Evolutionary conservation across 2,797 vertebrate genomes (phyloP).

Genomic region (Oreonectes daqikongensis): DNA sequence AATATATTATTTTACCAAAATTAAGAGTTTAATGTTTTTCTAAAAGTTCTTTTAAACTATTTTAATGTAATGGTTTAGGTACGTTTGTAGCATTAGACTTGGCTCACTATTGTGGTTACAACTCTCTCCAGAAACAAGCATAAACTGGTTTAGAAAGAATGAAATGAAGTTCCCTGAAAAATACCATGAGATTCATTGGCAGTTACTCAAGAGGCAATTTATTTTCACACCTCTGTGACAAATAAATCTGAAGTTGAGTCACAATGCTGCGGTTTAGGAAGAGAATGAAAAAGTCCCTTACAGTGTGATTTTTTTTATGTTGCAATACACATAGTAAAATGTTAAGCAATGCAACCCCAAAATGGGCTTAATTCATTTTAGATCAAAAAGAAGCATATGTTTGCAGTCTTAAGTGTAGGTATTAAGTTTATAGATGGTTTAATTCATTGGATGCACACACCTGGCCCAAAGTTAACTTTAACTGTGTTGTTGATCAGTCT

Average conservation of each 20-base stretch:
- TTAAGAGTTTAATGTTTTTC: too few species aligned
- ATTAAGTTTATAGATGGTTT: too few species aligned
- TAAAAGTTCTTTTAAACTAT: not conserved
- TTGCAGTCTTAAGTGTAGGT: too few species aligned
- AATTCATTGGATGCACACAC: too few species aligned
- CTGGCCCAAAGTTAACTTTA: too few species aligned
- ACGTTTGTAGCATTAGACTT: conserved; percentile 6
- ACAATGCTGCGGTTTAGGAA: not conserved
- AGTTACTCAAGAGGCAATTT: too few species aligned
- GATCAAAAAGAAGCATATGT: too few species aligned
- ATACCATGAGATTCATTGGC: not conserved
- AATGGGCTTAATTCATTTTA: too few species aligned
- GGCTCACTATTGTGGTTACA: not conserved
- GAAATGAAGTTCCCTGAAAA: conserved; percentile 9
- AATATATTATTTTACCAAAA: too few species aligned
- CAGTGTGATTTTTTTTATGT: not conserved
- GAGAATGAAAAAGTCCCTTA: not conserved
- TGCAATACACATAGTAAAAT: not conserved
- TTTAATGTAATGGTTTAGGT: not conserved
- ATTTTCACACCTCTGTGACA: not conserved
- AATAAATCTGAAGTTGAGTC: not conserved
- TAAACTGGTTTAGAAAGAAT: conserved; percentile 26
- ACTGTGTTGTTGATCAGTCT: too few species aligned
- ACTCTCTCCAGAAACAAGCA: not conserved
- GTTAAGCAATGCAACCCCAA: too few species aligned